A percentile compares a stretch with the other conserved stretches of the same genome.
These are phyloP conservation scores for Caenorhabditis sp. DNA, from an alignment of 2,888 invertebrate species.

Conservation along the genomic window DNA sequence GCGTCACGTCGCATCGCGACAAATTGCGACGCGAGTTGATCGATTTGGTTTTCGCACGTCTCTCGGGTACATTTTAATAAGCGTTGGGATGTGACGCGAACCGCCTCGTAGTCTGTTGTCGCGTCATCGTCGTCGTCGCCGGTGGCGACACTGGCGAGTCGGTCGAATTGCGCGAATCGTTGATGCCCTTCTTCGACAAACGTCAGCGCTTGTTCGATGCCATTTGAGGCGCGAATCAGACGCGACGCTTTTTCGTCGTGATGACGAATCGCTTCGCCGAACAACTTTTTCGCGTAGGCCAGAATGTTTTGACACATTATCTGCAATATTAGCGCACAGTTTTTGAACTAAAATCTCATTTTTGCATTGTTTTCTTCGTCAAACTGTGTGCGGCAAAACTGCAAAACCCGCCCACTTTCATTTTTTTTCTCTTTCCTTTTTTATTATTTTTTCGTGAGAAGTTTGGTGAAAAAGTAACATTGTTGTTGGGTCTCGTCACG, in stretches of 20 bases:
- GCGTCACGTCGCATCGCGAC: slow-evolving; percentile 17
- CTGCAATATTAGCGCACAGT: too few relatives aligned
- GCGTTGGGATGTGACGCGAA: slow-evolving; percentile 12
- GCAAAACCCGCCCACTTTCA: too few relatives aligned
- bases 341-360: too few relatives aligned
- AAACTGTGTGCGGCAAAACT: too few relatives aligned
- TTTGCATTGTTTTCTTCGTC: too few relatives aligned
- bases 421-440: slow-evolving; percentile 6
- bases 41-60: slow-evolving; percentile 24
- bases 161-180: slow-evolving; percentile 31
- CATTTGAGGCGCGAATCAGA: slow-evolving; percentile 43
- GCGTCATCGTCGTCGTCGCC: too few relatives aligned
- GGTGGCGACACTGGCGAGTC: too few relatives aligned
- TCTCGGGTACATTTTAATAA: slow-evolving; percentile 24
- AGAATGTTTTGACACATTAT: slow-evolving; percentile 46
- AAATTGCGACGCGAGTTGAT: slow-evolving; percentile 12
- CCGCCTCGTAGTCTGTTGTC: slow-evolving; percentile 17
- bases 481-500: too few relatives aligned
- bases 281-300: slow-evolving; percentile 39
- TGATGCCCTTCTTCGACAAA: slow-evolving; percentile 43
- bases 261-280: slow-evolving; percentile 30
- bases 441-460: too few relatives aligned
- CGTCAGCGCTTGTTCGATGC: slow-evolving; percentile 47
- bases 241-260: slow-evolving; percentile 36
- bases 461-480: too few relatives aligned